Base-by-base conservation (phyloP, 2,113 vertebrate genomes). In the Solea solea region DNA sequence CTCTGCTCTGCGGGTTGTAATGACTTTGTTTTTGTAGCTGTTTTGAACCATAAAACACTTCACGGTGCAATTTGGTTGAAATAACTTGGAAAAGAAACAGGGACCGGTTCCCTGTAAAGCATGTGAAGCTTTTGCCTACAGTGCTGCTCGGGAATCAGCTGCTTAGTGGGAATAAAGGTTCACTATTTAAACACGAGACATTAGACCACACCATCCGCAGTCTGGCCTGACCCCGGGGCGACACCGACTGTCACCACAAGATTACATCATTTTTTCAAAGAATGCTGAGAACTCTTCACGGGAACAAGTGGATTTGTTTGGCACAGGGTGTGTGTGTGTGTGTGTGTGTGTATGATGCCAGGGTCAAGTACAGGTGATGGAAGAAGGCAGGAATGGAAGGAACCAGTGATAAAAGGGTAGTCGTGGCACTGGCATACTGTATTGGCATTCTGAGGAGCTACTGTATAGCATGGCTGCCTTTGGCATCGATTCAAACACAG, bases 231-330 rank as follows among this genome's bases (percentile, higher is more conserved):
- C 25, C 64, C 52, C 7, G 1, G 49, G 48, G 60, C 56, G 42
- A 15, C 21, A 12, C 54, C 66, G 66, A 72, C 73, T 53, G 28
- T 50, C 8, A 44, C 62, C 65, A 54, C 21, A 21, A 21, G 65
- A 73, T 87, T 83, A 78, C 74, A 68, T 72, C 9, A 1, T 62
- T 58, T 62, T 58, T 50, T 50, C 53, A 41, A 83, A 62, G 80
- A 88, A 86, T 85, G 66, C 16, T 9, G 28, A 63, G 83, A 84
- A 86, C 68, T 41, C 41, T 67, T 73, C 63, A 41, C 42, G 56
- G 45, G 25, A 65, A 42, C 44, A 55, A 51, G 27, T 52, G 69
- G 73, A 55, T 70, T 65, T 54, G 21, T 70, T 57, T 56, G 44
- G 57, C 74, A 67, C 78, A 84, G 72, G 69, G 64, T 69, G 69